Percentiles rank a stretch among this genome's conserved stretches.
Conservation (phyloP, 1,140 invertebrate species). For the Maconellicoccus hirsutus region DNA sequence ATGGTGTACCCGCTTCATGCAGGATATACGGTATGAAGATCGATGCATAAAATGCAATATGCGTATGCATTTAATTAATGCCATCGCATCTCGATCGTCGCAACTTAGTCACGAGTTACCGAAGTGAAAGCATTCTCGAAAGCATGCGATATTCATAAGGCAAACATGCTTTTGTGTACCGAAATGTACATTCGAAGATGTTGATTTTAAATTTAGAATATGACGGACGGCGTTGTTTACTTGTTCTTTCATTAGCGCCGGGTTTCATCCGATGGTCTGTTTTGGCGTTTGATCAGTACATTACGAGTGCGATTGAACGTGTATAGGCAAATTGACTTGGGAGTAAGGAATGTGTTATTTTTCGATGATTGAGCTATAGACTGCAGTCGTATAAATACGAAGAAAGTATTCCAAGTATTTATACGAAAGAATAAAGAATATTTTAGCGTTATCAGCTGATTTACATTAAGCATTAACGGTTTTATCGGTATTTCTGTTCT, state of each 20-base stretch:
- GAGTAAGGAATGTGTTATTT: too few species aligned
- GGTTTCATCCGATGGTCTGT: background rate
- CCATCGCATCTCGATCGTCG: background rate
- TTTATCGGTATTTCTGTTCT: background rate
- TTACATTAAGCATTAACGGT: too few species aligned
- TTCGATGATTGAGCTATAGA: too few species aligned
- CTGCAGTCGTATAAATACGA: too few species aligned
- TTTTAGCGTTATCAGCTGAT: too few species aligned
- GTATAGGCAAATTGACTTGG: too few species aligned
- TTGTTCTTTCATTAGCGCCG: background rate
- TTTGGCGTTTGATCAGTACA: too few species aligned
- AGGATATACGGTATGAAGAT: background rate
- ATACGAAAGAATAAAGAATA: too few species aligned
- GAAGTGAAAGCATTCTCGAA: background rate
- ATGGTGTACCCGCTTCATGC: too few species aligned
- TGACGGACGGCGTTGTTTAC: background rate
- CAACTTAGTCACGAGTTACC: background rate
- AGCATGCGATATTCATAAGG: background rate
- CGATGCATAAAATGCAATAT: background rate
- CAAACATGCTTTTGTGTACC: background rate
- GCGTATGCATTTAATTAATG: background rate
- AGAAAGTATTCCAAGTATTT: too few species aligned
- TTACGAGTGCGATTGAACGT: too few species aligned
- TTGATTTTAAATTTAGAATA: constrained; percentile 5
- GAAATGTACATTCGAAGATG: background rate